Evolutionary conservation across 2,113 vertebrate species (phyloP), one percentile per base, ranked within the genome.

Genomic region (Drymodes brunneopygia): DNA sequence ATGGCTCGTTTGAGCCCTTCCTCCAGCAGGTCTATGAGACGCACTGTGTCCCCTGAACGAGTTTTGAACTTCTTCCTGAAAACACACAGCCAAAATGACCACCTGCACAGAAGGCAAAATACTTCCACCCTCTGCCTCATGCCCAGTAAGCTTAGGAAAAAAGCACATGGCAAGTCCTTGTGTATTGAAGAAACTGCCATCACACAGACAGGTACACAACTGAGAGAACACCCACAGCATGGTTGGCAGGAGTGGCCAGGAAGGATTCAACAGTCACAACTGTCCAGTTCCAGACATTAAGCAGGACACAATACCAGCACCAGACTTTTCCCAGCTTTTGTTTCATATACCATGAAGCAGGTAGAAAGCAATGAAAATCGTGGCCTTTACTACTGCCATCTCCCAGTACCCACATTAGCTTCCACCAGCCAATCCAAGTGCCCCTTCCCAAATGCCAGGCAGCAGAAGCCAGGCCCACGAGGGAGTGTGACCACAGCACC

Each of bases 21-120:
- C 12, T 99, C 98, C 95, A 99, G 97, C 67, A 99, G 98, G 89
- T 99, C 99, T 73, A 98, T 98, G 47, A 99, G 98, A 62, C 99
- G 97, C 74, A 99, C 99, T 0, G 99, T 99, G 92, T 99, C 99
- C 36, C 99, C 99, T 1, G 99, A 99, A 28, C 99, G 98, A 12
- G 99, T 99, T 98, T 99, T 99, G 96, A 99, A 99, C 97, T 99
- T 99, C 97, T 99, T 99, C 97, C 99, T 99, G 96, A 25, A 92
- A 87, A 47, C 61, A 94, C 81, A 92, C 20, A 65, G 47, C 36
- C 44, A 69, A 71, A 95, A 83, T 66, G 24, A 36, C 7, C 48
- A 38, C 60, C 57, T 84, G 45, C 2, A 0, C 3, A 42, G 58
- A 24, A 60, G 27, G 47, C 15, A 84, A 60, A 83, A 48, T 48